Conservation (phyloP, 2,113 vertebrate species). For the Romanogobio albipinnatus region DNA sequence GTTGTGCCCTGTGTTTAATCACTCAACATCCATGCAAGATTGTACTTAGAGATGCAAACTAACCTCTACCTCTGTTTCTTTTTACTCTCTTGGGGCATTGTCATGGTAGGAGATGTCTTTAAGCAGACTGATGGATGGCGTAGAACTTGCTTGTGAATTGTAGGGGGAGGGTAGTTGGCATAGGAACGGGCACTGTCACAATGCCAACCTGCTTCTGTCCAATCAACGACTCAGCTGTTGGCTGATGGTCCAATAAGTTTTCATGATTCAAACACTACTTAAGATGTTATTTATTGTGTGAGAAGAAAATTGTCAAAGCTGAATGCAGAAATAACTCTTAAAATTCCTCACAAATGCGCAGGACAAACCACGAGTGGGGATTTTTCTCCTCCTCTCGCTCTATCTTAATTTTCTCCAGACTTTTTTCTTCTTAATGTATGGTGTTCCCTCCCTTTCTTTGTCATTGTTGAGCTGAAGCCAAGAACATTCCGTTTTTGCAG, state of each 20-base stretch:
- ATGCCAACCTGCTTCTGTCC: slow-evolving; percentile 22
- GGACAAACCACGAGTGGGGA: not conserved
- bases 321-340: slow-evolving; percentile 16
- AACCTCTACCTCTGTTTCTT: slow-evolving; percentile 26
- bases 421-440: slow-evolving; percentile 68
- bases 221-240: slow-evolving; percentile 29
- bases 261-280: no score
- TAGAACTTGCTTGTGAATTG: slow-evolving; percentile 43
- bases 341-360: not conserved
- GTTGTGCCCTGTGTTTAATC: slow-evolving; percentile 64
- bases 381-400: no score
- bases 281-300: no score
- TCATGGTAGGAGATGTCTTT: slow-evolving; percentile 52
- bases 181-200: slow-evolving; percentile 53
- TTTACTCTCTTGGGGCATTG: slow-evolving; percentile 41
- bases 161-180: slow-evolving; percentile 45
- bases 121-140: slow-evolving; percentile 61
- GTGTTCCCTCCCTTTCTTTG: slow-evolving; percentile 70
- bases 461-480: slow-evolving; percentile 77
- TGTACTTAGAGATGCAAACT: slow-evolving; percentile 47
- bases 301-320: not conserved
- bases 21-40: slow-evolving; percentile 49
- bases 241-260: no score
- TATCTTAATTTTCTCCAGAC: not conserved
- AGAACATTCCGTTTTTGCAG: slow-evolving; percentile 81